A percentile compares a stretch with the other conserved stretches of the same genome.
These are phyloP conservation scores for Bombyx huttoni DNA, from an alignment of 2,888 invertebrate species.

Conservation along the genomic window DNA sequence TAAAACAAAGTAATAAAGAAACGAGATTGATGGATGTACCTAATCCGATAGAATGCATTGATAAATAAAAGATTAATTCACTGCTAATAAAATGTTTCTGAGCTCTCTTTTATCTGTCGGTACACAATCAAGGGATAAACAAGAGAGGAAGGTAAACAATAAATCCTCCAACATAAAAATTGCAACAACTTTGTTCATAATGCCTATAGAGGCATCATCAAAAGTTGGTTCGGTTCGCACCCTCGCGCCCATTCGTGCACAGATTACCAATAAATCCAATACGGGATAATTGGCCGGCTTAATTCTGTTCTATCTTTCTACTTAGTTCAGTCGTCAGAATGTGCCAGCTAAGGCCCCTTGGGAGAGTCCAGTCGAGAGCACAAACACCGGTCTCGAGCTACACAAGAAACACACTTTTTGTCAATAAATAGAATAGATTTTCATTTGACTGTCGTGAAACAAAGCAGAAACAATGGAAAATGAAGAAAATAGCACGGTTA, in stretches of 20 bases:
- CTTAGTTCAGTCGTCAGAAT: conserved; percentile 73
- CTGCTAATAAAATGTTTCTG: conserved; percentile 48
- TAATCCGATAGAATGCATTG: conserved; percentile 36
- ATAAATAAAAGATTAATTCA: conserved; percentile 53
- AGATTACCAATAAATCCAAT: conserved; percentile 74
- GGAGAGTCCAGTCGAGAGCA: conserved; percentile 60
- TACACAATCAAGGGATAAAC: conserved; percentile 56
- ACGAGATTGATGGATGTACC: conserved; percentile 16
- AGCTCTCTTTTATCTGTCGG: conserved; percentile 55
- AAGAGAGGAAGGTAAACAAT: conserved; percentile 58
- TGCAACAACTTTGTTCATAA: conserved; percentile 71
- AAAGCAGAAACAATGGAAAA: conserved; percentile 36
- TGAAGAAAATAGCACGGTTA: conserved; percentile 51
- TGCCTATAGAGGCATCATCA: conserved; percentile 69
- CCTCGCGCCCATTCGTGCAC: conserved; percentile 72
- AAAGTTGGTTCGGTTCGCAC: conserved; percentile 70
- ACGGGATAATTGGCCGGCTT: conserved; percentile 73
- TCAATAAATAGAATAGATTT: conserved; percentile 35
- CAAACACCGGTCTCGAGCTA: conserved; percentile 43
- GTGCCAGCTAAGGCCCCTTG: conserved; percentile 68
- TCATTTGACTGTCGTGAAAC: conserved; percentile 25
- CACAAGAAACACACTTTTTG: conserved; percentile 44
- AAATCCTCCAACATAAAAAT: conserved; percentile 69
- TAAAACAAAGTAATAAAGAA: conserved; percentile 14
- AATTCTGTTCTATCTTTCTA: conserved; percentile 73